A percentile compares a stretch with the other conserved stretches of the same genome.
Evolutionary conservation across 1,140 invertebrate species (phyloP).

Genomic region (Neodiprion lecontei): DNA sequence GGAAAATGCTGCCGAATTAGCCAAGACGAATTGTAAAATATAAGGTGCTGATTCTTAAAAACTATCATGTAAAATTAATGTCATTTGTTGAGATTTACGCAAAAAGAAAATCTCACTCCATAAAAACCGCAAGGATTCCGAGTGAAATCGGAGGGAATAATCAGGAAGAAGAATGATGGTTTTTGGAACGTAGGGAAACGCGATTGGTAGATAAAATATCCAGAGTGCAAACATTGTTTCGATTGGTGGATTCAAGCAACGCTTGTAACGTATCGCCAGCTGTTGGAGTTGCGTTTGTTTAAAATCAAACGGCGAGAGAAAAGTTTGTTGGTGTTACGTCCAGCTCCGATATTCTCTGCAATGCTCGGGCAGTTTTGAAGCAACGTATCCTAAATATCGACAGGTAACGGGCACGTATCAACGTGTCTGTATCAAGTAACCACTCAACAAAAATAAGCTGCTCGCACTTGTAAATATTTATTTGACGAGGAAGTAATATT

Average conservation of each 20-base stretch:
- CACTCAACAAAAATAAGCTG: slow-evolving; percentile 18
- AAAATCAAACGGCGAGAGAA: slow-evolving; percentile 46
- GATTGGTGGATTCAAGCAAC: slow-evolving; percentile 35
- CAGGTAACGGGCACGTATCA: slow-evolving; percentile 23
- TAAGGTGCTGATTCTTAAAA: too few relatives aligned
- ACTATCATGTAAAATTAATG: too few relatives aligned
- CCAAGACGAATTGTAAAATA: too few relatives aligned
- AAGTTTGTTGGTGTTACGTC: slow-evolving; percentile 36
- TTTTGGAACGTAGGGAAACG: slow-evolving; percentile 15
- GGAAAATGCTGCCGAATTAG: too few relatives aligned
- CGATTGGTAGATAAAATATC: background rate
- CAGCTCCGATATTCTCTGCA: slow-evolving; percentile 27
- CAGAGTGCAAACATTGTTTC: slow-evolving; percentile 19
- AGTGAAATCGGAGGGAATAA: background rate
- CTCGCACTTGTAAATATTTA: slow-evolving; percentile 13
- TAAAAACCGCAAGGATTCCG: too few relatives aligned
- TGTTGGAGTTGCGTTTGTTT: slow-evolving; percentile 48
- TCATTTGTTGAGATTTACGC: too few relatives aligned
- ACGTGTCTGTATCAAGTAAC: slow-evolving; percentile 29
- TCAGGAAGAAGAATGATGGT: background rate
- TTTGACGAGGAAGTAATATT: slow-evolving; percentile 14
- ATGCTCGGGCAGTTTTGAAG: slow-evolving; percentile 31
- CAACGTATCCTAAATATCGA: slow-evolving; percentile 28
- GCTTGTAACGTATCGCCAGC: slow-evolving; percentile 49
- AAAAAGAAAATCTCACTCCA: too few relatives aligned